These are phyloP conservation scores for Acrobasis suavella DNA, from an alignment of 2,888 invertebrate genomes.

Conservation along the genomic window DNA sequence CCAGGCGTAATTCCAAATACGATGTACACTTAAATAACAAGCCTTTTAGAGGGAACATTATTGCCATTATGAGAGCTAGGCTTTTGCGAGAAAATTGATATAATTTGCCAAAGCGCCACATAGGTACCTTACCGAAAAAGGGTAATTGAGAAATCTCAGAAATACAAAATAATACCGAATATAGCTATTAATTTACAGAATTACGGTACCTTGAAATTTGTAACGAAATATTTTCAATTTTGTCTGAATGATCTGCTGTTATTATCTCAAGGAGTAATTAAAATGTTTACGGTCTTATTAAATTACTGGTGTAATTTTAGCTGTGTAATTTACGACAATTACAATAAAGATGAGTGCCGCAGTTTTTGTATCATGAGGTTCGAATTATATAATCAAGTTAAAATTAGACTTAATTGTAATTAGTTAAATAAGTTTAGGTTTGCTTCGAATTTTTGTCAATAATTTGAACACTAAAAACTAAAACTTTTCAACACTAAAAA, in stretches of 20 bases:
- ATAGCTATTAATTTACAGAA: not conserved
- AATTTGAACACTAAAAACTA: too few species aligned
- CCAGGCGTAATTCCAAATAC: conserved; percentile 27
- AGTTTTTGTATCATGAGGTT: not conserved
- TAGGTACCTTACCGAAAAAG: not conserved
- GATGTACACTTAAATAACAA: conserved; percentile 24
- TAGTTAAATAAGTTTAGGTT: not conserved
- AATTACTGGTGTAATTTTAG: not conserved
- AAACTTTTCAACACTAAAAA: too few species aligned
- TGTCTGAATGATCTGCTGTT: not conserved
- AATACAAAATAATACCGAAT: not conserved
- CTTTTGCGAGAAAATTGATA: conserved; percentile 3
- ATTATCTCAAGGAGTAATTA: not conserved
- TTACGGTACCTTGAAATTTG: not conserved
- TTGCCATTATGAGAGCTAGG: not conserved
- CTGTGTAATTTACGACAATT: not conserved
- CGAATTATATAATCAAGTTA: not conserved
- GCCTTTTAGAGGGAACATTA: conserved; percentile 1
- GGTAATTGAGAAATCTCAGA: not conserved
- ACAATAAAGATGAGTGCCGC: not conserved
- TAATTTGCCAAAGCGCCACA: conserved; percentile 5
- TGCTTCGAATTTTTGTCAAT: too few species aligned
- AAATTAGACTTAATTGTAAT: not conserved
- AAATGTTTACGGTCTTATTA: not conserved
- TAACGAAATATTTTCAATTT: not conserved